These are phyloP conservation scores for Apodemia zela DNA, from an alignment of 2,888 invertebrate genomes.

Conservation along the genomic window DNA sequence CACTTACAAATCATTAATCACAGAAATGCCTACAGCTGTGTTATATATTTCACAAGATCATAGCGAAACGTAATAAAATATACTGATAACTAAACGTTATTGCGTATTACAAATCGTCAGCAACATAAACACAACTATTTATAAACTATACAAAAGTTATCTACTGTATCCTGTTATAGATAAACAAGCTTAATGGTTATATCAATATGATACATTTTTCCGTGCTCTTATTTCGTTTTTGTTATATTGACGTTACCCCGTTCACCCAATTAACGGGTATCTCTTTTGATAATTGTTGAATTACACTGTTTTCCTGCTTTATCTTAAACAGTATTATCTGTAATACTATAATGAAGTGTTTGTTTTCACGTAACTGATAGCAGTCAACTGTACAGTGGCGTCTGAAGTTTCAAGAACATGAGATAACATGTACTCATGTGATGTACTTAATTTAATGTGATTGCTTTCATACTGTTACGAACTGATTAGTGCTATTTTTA, in stretches of 20 bases:
- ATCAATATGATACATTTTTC: background rate
- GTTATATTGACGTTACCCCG: background rate
- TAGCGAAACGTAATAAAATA: slow-evolving; percentile 18
- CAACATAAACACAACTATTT: slow-evolving; percentile 15
- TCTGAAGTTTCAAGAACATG: slow-evolving; percentile 22
- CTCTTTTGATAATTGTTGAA: slow-evolving; percentile 25
- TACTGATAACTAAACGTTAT: slow-evolving; percentile 18
- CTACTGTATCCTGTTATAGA: slow-evolving; percentile 5
- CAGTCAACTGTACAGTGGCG: slow-evolving; percentile 21
- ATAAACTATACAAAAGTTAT: slow-evolving; percentile 9
- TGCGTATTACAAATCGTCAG: slow-evolving; percentile 24
- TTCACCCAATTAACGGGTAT: slow-evolving; percentile 14
- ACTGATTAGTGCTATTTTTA: background rate
- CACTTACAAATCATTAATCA: too few relatives aligned
- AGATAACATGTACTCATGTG: slow-evolving; percentile 14
- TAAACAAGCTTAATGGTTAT: background rate
- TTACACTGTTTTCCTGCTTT: slow-evolving; percentile 33
- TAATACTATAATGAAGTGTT: slow-evolving; percentile 30
- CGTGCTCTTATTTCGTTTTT: background rate
- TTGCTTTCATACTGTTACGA: slow-evolving; percentile 1
- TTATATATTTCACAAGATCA: slow-evolving; percentile 6
- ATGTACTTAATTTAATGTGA: too few relatives aligned
- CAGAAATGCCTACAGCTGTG: background rate
- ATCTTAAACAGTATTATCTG: slow-evolving; percentile 28
- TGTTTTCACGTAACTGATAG: slow-evolving; percentile 33